These are phyloP conservation scores for Drosophila leonis DNA, from an alignment of 2,888 invertebrate genomes.

Conservation along the genomic window DNA sequence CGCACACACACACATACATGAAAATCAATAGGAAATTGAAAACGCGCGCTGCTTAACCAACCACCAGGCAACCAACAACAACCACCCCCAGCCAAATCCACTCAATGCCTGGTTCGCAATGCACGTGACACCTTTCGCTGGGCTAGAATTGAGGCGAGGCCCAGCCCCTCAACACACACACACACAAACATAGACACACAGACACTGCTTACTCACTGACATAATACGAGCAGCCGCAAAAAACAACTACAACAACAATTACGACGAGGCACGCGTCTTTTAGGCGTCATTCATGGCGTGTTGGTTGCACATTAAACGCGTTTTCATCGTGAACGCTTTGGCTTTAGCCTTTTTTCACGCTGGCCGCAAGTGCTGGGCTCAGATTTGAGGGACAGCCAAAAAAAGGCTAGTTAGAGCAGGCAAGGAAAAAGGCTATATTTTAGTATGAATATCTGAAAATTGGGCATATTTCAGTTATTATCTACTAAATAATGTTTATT, in stretches of 20 bases:
- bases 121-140: slow-evolving; percentile 66
- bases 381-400: background rate
- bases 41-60: slow-evolving; percentile 44
- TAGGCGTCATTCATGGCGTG: slow-evolving; percentile 83
- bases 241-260: slow-evolving; percentile 34
- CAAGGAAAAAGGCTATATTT: background rate
- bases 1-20: slow-evolving; percentile 1
- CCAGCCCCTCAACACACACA: background rate
- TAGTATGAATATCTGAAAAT: background rate
- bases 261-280: slow-evolving; percentile 69
- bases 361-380: background rate
- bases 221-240: slow-evolving; percentile 43
- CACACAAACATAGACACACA: background rate
- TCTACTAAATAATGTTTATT: background rate
- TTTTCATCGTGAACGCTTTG: slow-evolving; percentile 43
- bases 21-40: slow-evolving; percentile 64
- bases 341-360: slow-evolving; percentile 13
- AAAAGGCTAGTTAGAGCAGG: slow-evolving; percentile 1
- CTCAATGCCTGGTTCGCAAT: slow-evolving; percentile 11
- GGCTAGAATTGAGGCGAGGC: slow-evolving; percentile 37
- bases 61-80: background rate
- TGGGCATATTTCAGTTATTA: background rate
- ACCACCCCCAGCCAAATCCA: background rate
- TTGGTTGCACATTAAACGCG: slow-evolving; percentile 64
- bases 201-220: slow-evolving; percentile 31